phyloP scores from a whole-genome alignment of 2,888 invertebrate genomes.

The Brenthis daphne region DNA sequence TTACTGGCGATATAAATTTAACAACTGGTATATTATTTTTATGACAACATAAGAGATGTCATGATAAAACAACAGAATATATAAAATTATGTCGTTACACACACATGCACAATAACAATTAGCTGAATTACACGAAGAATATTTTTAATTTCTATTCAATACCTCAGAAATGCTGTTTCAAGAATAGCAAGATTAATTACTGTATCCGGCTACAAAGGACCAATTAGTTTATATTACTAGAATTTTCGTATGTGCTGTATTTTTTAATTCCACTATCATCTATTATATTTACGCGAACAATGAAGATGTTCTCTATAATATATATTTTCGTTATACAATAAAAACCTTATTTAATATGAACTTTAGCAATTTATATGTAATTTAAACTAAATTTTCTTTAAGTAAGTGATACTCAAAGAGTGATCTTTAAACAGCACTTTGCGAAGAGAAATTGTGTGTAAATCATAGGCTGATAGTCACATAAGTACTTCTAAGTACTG shows the following conservation, averaged over 20 bases:
- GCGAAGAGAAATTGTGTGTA: conserved; percentile 23
- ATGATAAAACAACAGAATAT: too few species aligned
- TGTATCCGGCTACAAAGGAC: conserved; percentile 42
- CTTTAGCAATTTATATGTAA: background rate
- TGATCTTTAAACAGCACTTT: conserved; percentile 15
- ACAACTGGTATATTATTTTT: too few species aligned
- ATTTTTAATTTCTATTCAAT: conserved; percentile 20
- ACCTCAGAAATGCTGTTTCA: conserved; percentile 17
- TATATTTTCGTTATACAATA: background rate
- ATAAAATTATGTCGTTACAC: too few species aligned
- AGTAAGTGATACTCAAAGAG: conserved; percentile 15
- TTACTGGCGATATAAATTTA: too few species aligned
- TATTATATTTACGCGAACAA: background rate
- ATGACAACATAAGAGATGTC: too few species aligned
- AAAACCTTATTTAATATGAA: background rate
- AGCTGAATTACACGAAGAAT: conserved; percentile 8
- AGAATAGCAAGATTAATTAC: conserved; percentile 18
- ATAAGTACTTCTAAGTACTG: conserved; percentile 21
- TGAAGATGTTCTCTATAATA: background rate
- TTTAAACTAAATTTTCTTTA: conserved; percentile 19
- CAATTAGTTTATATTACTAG: conserved; percentile 18
- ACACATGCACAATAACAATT: conserved; percentile 8
- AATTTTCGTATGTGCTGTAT: conserved; percentile 8
- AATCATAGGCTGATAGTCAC: conserved; percentile 23
- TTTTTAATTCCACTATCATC: conserved; percentile 2